These are phyloP conservation scores for Dynastes grantii DNA, from an alignment of 2,888 invertebrate genomes.

Conservation along the genomic window DNA sequence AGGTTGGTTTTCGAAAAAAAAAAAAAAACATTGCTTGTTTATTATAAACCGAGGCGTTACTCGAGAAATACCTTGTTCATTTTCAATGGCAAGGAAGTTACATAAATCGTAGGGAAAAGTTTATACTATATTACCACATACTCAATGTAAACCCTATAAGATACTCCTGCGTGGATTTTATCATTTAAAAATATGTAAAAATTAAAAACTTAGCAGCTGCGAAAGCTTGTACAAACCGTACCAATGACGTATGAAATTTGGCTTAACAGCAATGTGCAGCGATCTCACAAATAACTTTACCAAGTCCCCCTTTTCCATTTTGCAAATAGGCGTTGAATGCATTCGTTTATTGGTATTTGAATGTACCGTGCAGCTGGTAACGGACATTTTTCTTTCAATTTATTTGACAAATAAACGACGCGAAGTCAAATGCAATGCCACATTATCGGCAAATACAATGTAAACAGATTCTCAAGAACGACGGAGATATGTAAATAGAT, in stretches of 20 bases:
- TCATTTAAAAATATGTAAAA: slow-evolving; percentile 8
- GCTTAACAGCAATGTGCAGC: slow-evolving; percentile 12
- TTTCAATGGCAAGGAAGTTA: too few species aligned
- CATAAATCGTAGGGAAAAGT: background rate
- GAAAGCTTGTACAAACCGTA: slow-evolving; percentile 9
- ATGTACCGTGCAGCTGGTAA: slow-evolving; percentile 44
- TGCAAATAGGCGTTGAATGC: slow-evolving; percentile 46
- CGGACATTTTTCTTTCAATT: slow-evolving; percentile 47
- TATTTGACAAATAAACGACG: slow-evolving; percentile 50
- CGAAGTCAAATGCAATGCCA: slow-evolving; percentile 24
- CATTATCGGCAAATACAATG: slow-evolving; percentile 36
- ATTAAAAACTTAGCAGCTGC: background rate
- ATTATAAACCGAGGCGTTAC: too few species aligned
- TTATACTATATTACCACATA: background rate
- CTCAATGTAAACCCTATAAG: too few species aligned
- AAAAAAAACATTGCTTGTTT: too few species aligned
- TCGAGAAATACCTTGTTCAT: too few species aligned
- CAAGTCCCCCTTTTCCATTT: slow-evolving; percentile 36
- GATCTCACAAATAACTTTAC: slow-evolving; percentile 13
- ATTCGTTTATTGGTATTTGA: slow-evolving; percentile 47
- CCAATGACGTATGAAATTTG: slow-evolving; percentile 35
- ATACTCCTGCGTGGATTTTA: too few species aligned
- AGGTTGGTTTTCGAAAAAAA: too few species aligned
- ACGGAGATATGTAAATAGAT: slow-evolving; percentile 28
- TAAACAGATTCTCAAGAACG: slow-evolving; percentile 39